Conservation (phyloP, 1,140 invertebrate genomes). For the Euborellia annulipes region DNA sequence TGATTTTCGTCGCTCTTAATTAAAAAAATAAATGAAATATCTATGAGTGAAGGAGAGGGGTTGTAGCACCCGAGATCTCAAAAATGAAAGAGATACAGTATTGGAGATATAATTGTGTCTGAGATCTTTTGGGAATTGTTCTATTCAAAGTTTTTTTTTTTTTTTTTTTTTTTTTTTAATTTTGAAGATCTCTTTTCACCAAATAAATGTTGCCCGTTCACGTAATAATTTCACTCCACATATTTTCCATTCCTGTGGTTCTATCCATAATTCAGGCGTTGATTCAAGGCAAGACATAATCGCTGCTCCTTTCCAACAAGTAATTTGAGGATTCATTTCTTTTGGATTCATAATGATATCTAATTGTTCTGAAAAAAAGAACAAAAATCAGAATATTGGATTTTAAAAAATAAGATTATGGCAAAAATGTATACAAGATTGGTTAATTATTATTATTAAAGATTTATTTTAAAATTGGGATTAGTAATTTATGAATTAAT, state of each 20-base stretch:
- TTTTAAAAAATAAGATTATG: not conserved
- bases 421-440: not conserved
- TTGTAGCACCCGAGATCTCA: too few relatives aligned
- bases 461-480: too few relatives aligned
- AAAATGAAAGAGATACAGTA: too few relatives aligned
- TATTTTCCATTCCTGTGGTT: constrained; percentile 68
- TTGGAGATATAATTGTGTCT: too few relatives aligned
- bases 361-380: constrained; percentile 41
- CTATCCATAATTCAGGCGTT: constrained; percentile 85
- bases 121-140: not conserved
- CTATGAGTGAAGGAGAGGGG: too few relatives aligned
- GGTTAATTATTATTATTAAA: not conserved
- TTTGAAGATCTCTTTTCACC: constrained; percentile 29
- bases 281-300: constrained; percentile 86
- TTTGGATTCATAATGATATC: constrained; percentile 71
- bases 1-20: too few relatives aligned
- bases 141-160: not conserved
- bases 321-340: constrained; percentile 78
- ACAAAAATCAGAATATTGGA: not conserved
- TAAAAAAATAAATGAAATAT: too few relatives aligned
- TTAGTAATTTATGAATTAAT: not conserved
- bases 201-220: constrained; percentile 71
- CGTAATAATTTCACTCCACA: constrained; percentile 70
- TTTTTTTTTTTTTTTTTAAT: not conserved
- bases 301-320: constrained; percentile 86